Evolutionary conservation across 2,113 vertebrate species (phyloP), one percentile per base, ranked within the genome.

Genomic region (Gracilinanus agilis): DNA sequence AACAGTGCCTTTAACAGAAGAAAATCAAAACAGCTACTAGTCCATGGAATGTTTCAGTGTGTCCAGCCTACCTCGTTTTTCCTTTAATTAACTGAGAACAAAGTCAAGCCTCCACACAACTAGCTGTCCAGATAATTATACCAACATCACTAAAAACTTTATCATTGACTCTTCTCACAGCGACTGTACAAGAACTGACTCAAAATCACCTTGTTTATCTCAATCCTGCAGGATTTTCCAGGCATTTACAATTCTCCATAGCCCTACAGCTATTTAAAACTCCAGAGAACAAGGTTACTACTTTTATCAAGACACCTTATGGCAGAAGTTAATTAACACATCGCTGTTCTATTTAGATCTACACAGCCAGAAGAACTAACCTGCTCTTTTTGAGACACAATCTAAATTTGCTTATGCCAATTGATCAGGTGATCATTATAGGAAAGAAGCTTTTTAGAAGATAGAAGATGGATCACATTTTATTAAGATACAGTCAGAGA

Each of bases 291-390:
- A 95, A 91, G 40, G 34, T 94, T 94, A 92, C 96, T 91, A 92
- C 95, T 75, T 97, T 53, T 93, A 92, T 91, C 94, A 96, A 95
- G 95, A 56, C 88, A 90, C 3, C 93, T 61, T 44, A 96, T 55
- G 96, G 95, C 94, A 97, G 67, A 54, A 96, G 94, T 93, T 95
- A n/a, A 97, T 96, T 94, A 97, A 96, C 53, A 96, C 91, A 96
- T 90, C 92, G 95, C 93, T 97, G 96, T 96, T 96, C 92, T 94
- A 40, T 56, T 97, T 93, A 91, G 88, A 96, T 95, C 89, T 90
- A 93, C 92, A 54, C 21, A 19, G 13, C 90, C 67, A 93, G 5
- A 97, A 97, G 96, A 97, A 96, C 96, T 97, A 95, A 97, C 97
- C 93, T 93, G 92, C 88, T 95, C 92, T 96, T 96, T 90, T 98